Conservation (phyloP, 2,797 vertebrate species). For the Girardinus metallicus region DNA sequence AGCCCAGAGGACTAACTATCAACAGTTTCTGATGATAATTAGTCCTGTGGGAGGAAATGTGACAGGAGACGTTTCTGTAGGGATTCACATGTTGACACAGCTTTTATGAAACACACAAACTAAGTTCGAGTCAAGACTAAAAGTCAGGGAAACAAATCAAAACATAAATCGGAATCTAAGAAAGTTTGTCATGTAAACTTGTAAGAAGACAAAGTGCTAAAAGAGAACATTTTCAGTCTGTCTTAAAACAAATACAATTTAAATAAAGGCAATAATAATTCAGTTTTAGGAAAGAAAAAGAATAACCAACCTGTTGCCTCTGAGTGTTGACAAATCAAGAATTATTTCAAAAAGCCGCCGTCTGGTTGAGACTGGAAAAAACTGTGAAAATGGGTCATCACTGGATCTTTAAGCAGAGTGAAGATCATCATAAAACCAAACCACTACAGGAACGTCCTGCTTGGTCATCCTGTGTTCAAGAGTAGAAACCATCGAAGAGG, state of each 20-base stretch:
- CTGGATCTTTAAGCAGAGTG: not conserved
- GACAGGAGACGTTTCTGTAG: not conserved
- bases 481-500: not conserved
- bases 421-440: not conserved
- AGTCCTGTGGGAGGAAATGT: not conserved
- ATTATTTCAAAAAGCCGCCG: not conserved
- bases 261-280: not conserved
- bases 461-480: not conserved
- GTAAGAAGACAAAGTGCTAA: not conserved
- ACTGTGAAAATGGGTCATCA: not conserved
- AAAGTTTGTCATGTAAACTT: not conserved
- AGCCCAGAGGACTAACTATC: not conserved
- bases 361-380: not conserved
- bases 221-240: not conserved
- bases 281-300: not conserved
- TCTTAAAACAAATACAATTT: not conserved
- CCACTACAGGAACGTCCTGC: not conserved
- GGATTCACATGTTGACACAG: not conserved
- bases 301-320: not conserved
- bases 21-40: slow-evolving; percentile 2
- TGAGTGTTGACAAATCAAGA: not conserved
- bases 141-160: not conserved
- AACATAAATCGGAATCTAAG: not conserved
- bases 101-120: not conserved
- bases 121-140: not conserved